Conservation (phyloP, 2,113 vertebrate genomes). For the Scomber colias region DNA sequence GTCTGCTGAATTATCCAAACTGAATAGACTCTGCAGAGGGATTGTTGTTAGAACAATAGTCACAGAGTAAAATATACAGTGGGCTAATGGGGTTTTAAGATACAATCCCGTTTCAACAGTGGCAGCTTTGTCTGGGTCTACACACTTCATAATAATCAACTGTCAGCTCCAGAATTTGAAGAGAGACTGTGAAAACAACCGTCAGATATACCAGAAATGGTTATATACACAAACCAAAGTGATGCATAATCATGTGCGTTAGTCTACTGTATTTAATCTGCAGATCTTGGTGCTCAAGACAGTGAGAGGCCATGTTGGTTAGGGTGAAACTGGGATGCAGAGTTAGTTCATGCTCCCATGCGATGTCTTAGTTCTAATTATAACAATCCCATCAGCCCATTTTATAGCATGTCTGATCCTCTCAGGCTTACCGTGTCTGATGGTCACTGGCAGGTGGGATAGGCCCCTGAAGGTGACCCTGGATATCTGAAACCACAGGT, state of each 20-base stretch:
- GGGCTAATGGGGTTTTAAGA: slow-evolving; percentile 21
- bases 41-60: slow-evolving; percentile 38
- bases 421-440: slow-evolving; percentile 91
- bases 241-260: slow-evolving; percentile 38
- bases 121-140: slow-evolving; percentile 39
- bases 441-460: slow-evolving; percentile 85
- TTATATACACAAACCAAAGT: slow-evolving; percentile 45
- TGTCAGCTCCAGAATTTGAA: slow-evolving; percentile 22
- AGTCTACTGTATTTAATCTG: slow-evolving; percentile 31
- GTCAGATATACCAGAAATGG: slow-evolving; percentile 38
- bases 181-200: slow-evolving; percentile 50
- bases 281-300: slow-evolving; percentile 29
- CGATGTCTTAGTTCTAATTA: slow-evolving; percentile 31
- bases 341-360: slow-evolving; percentile 83
- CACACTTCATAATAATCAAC: slow-evolving; percentile 35
- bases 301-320: slow-evolving; percentile 57
- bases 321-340: slow-evolving; percentile 75
- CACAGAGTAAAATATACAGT: slow-evolving; percentile 53
- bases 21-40: slow-evolving; percentile 25
- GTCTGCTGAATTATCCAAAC: slow-evolving; percentile 47
- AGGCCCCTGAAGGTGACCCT: slow-evolving; percentile 81
- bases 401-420: background rate
- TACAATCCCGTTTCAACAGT: slow-evolving; percentile 41
- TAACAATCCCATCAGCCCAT: background rate
- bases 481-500: slow-evolving; percentile 85